Evolutionary conservation across 1,140 invertebrate genomes (phyloP).

Genomic region (Platorchestia sp.): DNA sequence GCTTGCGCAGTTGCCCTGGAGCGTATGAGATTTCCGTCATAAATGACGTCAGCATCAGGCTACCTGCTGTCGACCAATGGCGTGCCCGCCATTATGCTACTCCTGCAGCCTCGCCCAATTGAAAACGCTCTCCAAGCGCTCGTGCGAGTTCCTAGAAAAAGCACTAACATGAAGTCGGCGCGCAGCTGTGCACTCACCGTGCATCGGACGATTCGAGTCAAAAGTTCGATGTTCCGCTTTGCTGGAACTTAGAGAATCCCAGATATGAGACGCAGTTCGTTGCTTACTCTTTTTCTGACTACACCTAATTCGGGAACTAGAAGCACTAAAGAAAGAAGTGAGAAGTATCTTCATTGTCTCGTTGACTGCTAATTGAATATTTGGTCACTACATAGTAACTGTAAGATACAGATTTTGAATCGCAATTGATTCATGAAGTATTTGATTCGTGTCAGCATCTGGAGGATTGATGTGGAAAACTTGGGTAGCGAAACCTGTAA

Average conservation of each 20-base stretch:
- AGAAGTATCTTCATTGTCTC: too few species aligned
- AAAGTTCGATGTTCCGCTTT: not conserved
- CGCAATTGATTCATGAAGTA: too few species aligned
- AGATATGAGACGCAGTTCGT: too few species aligned
- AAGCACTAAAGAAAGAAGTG: too few species aligned
- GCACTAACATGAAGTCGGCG: not conserved
- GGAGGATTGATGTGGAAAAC: too few species aligned
- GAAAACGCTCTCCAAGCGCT: not conserved
- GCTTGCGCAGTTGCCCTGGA: not conserved
- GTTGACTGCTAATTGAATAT: too few species aligned
- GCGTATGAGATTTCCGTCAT: conserved; percentile 43
- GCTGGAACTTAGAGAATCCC: not conserved
- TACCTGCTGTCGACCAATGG: conserved; percentile 9
- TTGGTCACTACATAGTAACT: too few species aligned
- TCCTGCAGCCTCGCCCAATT: conserved; percentile 44
- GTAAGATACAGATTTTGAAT: too few species aligned
- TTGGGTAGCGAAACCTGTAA: too few species aligned
- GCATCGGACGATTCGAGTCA: not conserved
- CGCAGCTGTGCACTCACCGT: not conserved
- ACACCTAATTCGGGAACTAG: too few species aligned
- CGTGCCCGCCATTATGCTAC: conserved; percentile 9
- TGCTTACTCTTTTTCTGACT: too few species aligned
- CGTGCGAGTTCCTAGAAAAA: conserved; percentile 33
- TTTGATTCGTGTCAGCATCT: too few species aligned
- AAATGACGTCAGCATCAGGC: conserved; percentile 48